These are phyloP conservation scores for Lymantria monacha DNA, from an alignment of 2,888 invertebrate genomes.

Conservation along the genomic window DNA sequence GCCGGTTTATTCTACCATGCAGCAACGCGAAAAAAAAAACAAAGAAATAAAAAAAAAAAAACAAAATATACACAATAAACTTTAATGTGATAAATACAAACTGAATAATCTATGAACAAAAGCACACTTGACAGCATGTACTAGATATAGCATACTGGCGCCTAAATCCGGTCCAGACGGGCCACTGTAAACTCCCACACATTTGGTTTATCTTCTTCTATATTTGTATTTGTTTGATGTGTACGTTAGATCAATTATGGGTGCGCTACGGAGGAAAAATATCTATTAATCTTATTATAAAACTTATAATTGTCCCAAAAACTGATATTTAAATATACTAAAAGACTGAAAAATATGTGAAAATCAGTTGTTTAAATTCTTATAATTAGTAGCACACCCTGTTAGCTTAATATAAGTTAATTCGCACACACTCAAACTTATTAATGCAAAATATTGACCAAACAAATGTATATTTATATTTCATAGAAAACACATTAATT, in stretches of 20 bases:
- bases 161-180: conserved; percentile 53
- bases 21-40: conserved; percentile 48
- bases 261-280: conserved; percentile 74
- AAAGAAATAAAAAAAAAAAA: conserved; percentile 70
- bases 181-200: conserved; percentile 37
- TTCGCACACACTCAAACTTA: conserved; percentile 34
- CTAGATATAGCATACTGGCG: conserved; percentile 49
- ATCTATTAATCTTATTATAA: conserved; percentile 18
- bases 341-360: too few relatives aligned
- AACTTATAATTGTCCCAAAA: background rate
- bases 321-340: too few relatives aligned
- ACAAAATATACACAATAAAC: conserved; percentile 65
- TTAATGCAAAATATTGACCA: conserved; percentile 26
- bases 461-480: conserved; percentile 18
- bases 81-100: conserved; percentile 71
- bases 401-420: conserved; percentile 48
- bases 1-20: conserved; percentile 63
- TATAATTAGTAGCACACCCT: conserved; percentile 59
- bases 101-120: conserved; percentile 52
- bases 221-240: conserved; percentile 74
- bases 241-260: conserved; percentile 70
- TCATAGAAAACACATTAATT: conserved; percentile 28
- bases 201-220: conserved; percentile 61
- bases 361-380: background rate
- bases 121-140: conserved; percentile 55